Conservation (phyloP, 2,888 invertebrate species). For the Phengaris alcon region DNA sequence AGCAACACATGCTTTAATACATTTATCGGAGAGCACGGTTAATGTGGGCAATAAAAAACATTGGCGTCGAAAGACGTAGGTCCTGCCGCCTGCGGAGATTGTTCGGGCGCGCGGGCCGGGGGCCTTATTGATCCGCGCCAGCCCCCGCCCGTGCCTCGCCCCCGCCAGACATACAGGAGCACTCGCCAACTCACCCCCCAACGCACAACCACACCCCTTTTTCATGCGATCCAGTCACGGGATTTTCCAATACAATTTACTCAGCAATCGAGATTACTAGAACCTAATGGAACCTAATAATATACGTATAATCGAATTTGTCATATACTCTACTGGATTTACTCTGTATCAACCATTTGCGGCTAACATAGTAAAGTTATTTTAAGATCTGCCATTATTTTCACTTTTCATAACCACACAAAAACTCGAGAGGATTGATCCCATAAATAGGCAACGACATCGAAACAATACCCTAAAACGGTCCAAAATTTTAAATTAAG, state of each 20-base stretch:
- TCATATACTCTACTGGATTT: neutral
- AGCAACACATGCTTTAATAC: slow-evolving; percentile 67
- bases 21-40: slow-evolving; percentile 72
- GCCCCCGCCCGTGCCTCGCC: slow-evolving; percentile 47
- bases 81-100: slow-evolving; percentile 64
- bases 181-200: slow-evolving; percentile 55
- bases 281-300: slow-evolving; percentile 33
- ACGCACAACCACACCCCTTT: slow-evolving; percentile 73
- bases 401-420: neutral
- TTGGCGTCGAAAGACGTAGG: slow-evolving; percentile 76
- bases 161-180: slow-evolving; percentile 67
- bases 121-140: slow-evolving; percentile 50
- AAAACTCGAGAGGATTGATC: neutral
- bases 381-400: neutral
- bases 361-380: neutral
- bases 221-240: slow-evolving; percentile 71
- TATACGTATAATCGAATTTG: slow-evolving; percentile 27
- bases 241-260: slow-evolving; percentile 77
- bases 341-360: neutral
- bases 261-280: slow-evolving; percentile 50
- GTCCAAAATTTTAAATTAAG: slow-evolving; percentile 30
- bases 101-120: slow-evolving; percentile 57
- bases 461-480: neutral
- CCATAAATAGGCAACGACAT: neutral
- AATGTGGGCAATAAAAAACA: slow-evolving; percentile 75